phyloP scores from a whole-genome alignment of 2,888 invertebrate genomes.

The Gastrophysa polygoni region DNA sequence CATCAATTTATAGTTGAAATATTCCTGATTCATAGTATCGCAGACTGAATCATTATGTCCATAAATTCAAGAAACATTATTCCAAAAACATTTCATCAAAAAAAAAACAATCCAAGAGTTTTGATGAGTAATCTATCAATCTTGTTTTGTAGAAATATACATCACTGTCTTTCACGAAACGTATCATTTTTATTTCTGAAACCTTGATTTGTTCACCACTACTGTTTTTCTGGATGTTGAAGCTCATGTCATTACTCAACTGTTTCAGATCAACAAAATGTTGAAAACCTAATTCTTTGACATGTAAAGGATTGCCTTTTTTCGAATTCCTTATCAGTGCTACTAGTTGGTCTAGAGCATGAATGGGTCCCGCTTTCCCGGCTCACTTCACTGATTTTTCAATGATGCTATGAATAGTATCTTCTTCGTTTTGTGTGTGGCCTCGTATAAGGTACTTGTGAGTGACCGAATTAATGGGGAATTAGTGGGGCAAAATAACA shows the following conservation, averaged over 20 bases:
- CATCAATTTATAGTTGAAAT: too few species aligned
- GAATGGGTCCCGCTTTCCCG: slow-evolving; percentile 24
- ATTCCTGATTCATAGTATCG: too few species aligned
- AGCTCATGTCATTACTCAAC: slow-evolving; percentile 16
- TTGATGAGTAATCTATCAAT: too few species aligned
- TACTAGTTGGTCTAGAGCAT: slow-evolving; percentile 23
- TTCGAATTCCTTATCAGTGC: slow-evolving; percentile 19
- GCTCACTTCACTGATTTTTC: slow-evolving; percentile 11
- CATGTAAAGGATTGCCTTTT: slow-evolving; percentile 21
- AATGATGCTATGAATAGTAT: slow-evolving; percentile 24
- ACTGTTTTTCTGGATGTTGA: slow-evolving; percentile 10
- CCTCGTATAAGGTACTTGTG: slow-evolving; percentile 27
- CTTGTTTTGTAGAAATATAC: slow-evolving; percentile 17
- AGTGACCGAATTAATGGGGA: slow-evolving; percentile 23
- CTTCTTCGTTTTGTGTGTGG: slow-evolving; percentile 29
- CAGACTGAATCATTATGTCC: too few species aligned
- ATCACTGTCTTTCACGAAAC: slow-evolving; percentile 18
- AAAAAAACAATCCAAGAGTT: too few species aligned
- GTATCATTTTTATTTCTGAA: slow-evolving; percentile 10
- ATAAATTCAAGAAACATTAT: too few species aligned
- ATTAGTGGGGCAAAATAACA: slow-evolving; percentile 17
- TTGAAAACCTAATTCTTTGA: slow-evolving; percentile 21
- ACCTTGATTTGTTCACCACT: slow-evolving; percentile 19
- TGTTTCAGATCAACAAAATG: slow-evolving; percentile 24
- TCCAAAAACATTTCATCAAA: too few species aligned